Conservation (phyloP, 1,140 invertebrate species). For the Drosophila subpulchrella region DNA sequence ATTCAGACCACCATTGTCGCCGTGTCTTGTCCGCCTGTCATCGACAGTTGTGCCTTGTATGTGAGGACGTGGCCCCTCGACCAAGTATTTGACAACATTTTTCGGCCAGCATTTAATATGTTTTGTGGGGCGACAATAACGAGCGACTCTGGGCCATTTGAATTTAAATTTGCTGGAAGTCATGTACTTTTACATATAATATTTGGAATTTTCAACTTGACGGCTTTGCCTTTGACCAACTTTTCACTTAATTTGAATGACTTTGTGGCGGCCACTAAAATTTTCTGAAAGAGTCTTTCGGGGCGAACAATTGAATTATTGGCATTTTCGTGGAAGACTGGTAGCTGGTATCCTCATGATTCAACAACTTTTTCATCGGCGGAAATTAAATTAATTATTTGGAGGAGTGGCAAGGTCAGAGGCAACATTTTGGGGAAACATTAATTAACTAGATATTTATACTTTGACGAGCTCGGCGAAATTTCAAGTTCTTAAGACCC, state of each 20-base stretch:
- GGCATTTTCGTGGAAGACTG: constrained; percentile 6
- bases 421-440: constrained; percentile 24
- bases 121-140: constrained; percentile 6
- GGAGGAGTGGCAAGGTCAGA: constrained; percentile 4
- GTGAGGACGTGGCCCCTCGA: constrained; percentile 1
- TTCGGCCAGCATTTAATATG: constrained; percentile 35
- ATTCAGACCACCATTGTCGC: constrained; percentile 14
- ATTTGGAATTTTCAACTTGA: constrained; percentile 7
- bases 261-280: constrained; percentile 36
- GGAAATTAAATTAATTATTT: constrained; percentile 76
- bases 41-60: constrained; percentile 24
- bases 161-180: constrained; percentile 15
- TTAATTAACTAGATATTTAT: constrained; percentile 79
- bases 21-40: constrained; percentile 32
- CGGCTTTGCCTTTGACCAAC: constrained; percentile 36
- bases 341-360: constrained; percentile 9
- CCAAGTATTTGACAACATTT: constrained; percentile 25
- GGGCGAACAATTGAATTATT: constrained; percentile 74
- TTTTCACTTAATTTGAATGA: constrained; percentile 75
- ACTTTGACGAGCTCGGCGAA: constrained; percentile 30
- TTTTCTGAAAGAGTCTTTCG: constrained; percentile 65
- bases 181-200: constrained; percentile 6
- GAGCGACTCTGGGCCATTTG: constrained; percentile 1
- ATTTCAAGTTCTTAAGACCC: constrained; percentile 57
- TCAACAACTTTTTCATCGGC: constrained; percentile 57